Base-by-base conservation (phyloP, 2,888 invertebrate genomes). In the Buathra laborator region DNA sequence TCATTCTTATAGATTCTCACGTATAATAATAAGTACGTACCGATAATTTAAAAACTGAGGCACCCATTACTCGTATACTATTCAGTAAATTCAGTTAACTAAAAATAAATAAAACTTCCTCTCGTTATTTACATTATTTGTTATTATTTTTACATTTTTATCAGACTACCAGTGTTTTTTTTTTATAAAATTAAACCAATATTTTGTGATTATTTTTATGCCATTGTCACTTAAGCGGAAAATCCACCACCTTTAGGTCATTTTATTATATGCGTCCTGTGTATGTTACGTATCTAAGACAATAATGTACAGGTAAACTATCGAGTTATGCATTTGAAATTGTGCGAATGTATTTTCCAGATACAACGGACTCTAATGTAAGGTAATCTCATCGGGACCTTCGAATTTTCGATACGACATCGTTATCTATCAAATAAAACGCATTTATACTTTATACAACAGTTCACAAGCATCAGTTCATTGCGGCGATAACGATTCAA, bases 401-500 rank as follows among this genome's bases (percentile, higher is more conserved):
- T 59, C 59, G 14, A 29, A 32, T 29, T 37, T 59, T 59, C 59
- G 14, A 59, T 59, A 24, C 10, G 32, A 32, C 12, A 14, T 59
- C 24, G 59, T 59, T 59, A 59, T 59, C 59, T 59, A 24, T 12
- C 59, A 32, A 37, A 62, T 62, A 62, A 62, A 62, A 62, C 14
- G 24, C 59, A 62, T 62, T 62, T 62, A n/a, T 24, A 44, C 68
- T 37, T n/a, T 12, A n/a, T 37, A 66, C 37, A 19, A 44, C 32
- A 72, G 56, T 66, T 44, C 24, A 66, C 53, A 72, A 80, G 19
- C 48, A 24, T 66, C 51, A 53, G 66, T 56, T 56, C 43, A 16
- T 72, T 37, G 53, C n/a, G 14, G 16, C 10, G 72, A 72, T 71
- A 80, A 80, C 51, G 29, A 72, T 29, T 51, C 29, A 12, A 51